A percentile compares a stretch with the other conserved stretches of the same genome.
These are phyloP conservation scores for Bursaphelenchus mucronatus DNA, from an alignment of 1,140 invertebrate genomes.

Conservation along the genomic window DNA sequence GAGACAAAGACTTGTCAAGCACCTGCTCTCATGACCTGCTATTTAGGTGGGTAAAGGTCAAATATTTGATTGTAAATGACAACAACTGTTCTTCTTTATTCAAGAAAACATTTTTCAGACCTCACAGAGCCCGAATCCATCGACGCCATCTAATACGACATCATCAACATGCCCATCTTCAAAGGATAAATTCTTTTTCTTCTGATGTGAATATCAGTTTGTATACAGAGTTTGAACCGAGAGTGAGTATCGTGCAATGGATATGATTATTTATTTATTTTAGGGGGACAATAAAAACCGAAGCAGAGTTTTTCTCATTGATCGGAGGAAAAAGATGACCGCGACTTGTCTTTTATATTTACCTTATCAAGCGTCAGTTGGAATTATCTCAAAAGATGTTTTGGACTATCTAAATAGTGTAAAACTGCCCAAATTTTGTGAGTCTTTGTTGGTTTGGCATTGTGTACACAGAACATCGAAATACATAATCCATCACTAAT, in stretches of 20 bases:
- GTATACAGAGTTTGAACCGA: constrained; percentile 13
- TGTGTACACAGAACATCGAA: too few species aligned
- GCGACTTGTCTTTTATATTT: constrained; percentile 22
- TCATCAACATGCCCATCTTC: constrained; percentile 1
- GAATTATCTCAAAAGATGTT: constrained; percentile 17
- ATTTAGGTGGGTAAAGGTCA: constrained; percentile 17
- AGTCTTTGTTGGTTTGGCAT: not conserved
- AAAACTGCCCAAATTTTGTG: constrained; percentile 28
- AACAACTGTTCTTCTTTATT: not conserved
- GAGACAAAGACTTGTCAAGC: constrained; percentile 9
- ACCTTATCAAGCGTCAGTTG: constrained; percentile 21
- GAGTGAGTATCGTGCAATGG: constrained; percentile 6
- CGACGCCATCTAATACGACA: not conserved
- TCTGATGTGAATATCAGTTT: constrained; percentile 16
- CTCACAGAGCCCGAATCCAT: constrained; percentile 19
- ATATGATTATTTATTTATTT: constrained; percentile 6
- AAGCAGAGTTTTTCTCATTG: constrained; percentile 20
- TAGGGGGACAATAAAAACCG: constrained; percentile 20
- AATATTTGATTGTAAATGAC: not conserved
- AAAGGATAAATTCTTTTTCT: constrained; percentile 22
- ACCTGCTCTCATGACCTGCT: constrained; percentile 31
- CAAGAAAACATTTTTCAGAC: constrained; percentile 15
- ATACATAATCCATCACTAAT: too few species aligned
- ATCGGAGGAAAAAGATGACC: constrained; percentile 7
- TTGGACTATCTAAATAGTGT: constrained; percentile 21